Base-by-base conservation (phyloP, 53 echinoderm and acorn worm species). In the Antedon mediterranea region DNA sequence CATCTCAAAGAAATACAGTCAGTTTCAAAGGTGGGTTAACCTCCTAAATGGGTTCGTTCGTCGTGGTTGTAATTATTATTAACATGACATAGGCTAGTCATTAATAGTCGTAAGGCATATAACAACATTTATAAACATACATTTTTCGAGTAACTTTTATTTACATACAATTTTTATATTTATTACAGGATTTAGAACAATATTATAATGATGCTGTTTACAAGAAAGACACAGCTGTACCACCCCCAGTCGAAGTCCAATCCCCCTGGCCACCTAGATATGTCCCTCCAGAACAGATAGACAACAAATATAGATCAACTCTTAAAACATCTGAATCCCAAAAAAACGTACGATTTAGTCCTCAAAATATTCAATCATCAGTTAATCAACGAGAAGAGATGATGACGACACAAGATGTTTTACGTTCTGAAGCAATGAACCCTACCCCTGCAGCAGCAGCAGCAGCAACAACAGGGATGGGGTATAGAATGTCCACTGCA, bases 1-100 rank as follows among this genome's bases (percentile, higher is more conserved):
- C 97, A 95, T 33, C 72, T 88, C 4, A 70, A 79, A 74, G 91
- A 95, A n/a, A 84, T 95, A 34, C 84, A 82, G 57, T 76, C 87
- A 42, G 91, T 92, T 11, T 78, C 86, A 31, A 76, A 89, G 87
- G 97, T 94, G 79, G 78, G 76, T 44, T 71, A 72, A 9, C 57
- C 3, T 57, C 23, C 57, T 2, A 18, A 13, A 11, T 57, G 9
- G 23, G 7, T 57, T 15, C 20, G 2, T 6, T 37, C 37, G 37
- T 37, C 11, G 37, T 37, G 4, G 11, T 37, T 11, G 11, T 37
- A 4, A 37, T 37, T 37, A n/a, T n/a, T n/a, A 4, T 37, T 11
- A 37, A 6, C 37, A 37, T 37, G n/a, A n/a, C n/a, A 11, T 57
- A 57, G 41, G 41, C 57, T 57, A 57, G n/a, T n/a, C n/a, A n/a